These are phyloP conservation scores for Scaptomyza caliginosa DNA, from an alignment of 2,888 invertebrate genomes.

Conservation along the genomic window DNA sequence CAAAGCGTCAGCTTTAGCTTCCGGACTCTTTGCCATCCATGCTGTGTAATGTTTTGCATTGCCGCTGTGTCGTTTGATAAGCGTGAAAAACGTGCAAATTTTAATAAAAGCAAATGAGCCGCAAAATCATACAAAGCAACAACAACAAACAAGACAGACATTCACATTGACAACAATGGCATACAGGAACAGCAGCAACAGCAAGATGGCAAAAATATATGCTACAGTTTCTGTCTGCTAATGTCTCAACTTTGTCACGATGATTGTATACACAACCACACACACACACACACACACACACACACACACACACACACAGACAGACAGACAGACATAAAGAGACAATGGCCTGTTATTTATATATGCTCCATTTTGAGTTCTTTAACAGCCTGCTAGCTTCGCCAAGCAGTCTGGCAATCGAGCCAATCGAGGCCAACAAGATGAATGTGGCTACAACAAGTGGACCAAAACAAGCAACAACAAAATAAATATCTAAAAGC, in stretches of 20 bases:
- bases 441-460: background rate
- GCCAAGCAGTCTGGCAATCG: background rate
- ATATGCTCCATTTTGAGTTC: slow-evolving; percentile 16
- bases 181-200: slow-evolving; percentile 8
- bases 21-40: slow-evolving; percentile 25
- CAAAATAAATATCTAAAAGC: background rate
- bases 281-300: background rate
- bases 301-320: background rate
- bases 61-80: slow-evolving; percentile 65
- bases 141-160: slow-evolving; percentile 6
- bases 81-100: slow-evolving; percentile 75
- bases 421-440: background rate
- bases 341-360: slow-evolving; percentile 16
- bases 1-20: slow-evolving; percentile 53
- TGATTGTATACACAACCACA: slow-evolving; percentile 13
- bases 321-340: background rate
- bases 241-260: slow-evolving; percentile 70
- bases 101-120: slow-evolving; percentile 77
- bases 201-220: slow-evolving; percentile 25
- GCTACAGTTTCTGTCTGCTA: slow-evolving; percentile 58
- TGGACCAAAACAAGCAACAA: background rate
- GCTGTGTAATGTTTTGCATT: too few relatives aligned
- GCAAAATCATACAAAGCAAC: slow-evolving; percentile 71
- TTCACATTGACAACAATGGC: slow-evolving; percentile 15
- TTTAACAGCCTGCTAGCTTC: background rate